Base-by-base conservation (phyloP, 2,797 vertebrate genomes). In the Coendou prehensilis region DNA sequence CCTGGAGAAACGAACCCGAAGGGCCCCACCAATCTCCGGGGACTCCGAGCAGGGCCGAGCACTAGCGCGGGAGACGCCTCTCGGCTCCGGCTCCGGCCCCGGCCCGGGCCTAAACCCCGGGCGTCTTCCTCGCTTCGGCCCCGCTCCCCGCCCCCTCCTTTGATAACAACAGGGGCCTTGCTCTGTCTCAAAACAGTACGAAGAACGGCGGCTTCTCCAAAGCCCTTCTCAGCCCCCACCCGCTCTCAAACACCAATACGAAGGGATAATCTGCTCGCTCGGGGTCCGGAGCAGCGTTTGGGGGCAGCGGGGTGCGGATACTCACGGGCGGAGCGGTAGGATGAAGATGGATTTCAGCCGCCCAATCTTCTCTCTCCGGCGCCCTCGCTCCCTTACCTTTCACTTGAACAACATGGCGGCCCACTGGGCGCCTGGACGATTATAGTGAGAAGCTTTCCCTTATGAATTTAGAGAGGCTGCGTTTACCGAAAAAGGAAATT, bases 401-500 rank as follows among this genome's bases (percentile, higher is more conserved):
- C 99, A 99, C 99, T 99, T 99, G 99, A 98, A 99, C 99, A 99
- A 99, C 99, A 99, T 99, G 99, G 99, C 99, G 99, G 99, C 99
- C 99, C 99, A 98, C 98, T 99, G 98, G 99, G n/a, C 22, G 7
- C 18, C 45, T 28, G 33, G 67, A 37, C 5, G 45, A 47, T 28
- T n/a, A 47, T 4, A 13, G 73, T 6, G 13, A 75, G 41, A 47
- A 14, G 41, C 41, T 45, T 47, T 13, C 41, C 23, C 37, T 47
- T 5, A 14, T 2, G 4, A 75, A 26, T 26, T 47, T 14, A 26
- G 2, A 47, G 26, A 28, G 28, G 45, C 73, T 45, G 10, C 23
- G 47, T 47, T 75, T 28, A 75, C 14, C 9, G 22, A 10, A 28
- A 22, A 75, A 28, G 11, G 11, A 71, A 71, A 41, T 23, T 71